Conservation (phyloP, 1,140 invertebrate genomes). For the Antheraea pernyi region DNA sequence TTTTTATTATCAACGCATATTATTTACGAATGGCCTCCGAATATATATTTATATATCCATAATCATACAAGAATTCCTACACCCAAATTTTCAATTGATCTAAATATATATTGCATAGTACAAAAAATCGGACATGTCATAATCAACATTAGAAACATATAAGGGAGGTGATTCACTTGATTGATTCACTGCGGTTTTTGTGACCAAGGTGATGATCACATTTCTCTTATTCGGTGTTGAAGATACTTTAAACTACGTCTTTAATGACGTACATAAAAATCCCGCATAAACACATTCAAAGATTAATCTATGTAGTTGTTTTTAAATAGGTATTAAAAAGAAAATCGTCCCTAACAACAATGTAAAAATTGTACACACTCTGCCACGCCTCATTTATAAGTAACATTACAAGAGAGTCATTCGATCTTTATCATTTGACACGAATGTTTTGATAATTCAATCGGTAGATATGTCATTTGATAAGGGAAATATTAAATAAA, state of each 20-base stretch:
- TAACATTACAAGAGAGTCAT: neutral
- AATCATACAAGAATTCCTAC: too few relatives aligned
- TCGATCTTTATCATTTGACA: conserved; percentile 14
- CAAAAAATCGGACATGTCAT: neutral
- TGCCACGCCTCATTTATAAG: neutral
- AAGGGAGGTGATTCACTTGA: neutral
- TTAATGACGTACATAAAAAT: too few relatives aligned
- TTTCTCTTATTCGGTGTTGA: too few relatives aligned
- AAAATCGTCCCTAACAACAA: neutral
- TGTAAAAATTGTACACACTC: neutral
- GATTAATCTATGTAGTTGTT: too few relatives aligned
- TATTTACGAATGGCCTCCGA: too few relatives aligned
- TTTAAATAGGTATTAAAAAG: neutral
- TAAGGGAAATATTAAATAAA: conserved; percentile 11
- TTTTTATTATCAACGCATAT: too few relatives aligned
- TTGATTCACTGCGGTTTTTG: neutral
- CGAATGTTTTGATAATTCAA: conserved; percentile 8
- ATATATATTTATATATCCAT: too few relatives aligned
- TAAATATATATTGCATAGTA: neutral
- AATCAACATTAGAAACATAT: neutral
- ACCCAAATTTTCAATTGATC: too few relatives aligned
- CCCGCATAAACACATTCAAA: too few relatives aligned
- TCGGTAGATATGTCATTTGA: conserved; percentile 6
- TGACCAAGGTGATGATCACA: too few relatives aligned
- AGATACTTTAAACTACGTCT: too few relatives aligned